phyloP scores from a whole-genome alignment of 2,888 invertebrate species.

The Eristalinus aeneus region DNA sequence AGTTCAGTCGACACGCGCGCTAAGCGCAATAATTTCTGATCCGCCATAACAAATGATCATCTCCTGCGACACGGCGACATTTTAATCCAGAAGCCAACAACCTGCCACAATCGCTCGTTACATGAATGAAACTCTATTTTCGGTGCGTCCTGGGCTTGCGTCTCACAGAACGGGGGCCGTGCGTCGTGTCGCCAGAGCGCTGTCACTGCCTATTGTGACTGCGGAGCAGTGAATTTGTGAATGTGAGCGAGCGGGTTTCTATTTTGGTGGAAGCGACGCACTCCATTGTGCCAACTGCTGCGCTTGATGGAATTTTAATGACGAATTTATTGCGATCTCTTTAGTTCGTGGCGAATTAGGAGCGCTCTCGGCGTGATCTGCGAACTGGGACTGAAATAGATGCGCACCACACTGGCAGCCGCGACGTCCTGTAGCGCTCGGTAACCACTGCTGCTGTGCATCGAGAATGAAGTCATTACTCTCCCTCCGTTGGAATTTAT shows the following conservation, averaged over 20 bases:
- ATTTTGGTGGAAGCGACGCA: slow-evolving; percentile 38
- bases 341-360: slow-evolving; percentile 68
- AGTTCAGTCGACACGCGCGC: slow-evolving; percentile 25
- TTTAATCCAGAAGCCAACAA: slow-evolving; percentile 71
- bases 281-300: slow-evolving; percentile 61
- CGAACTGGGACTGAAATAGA: slow-evolving; percentile 58
- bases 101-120: slow-evolving; percentile 70
- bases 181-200: neutral
- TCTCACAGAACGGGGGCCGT: slow-evolving; percentile 1
- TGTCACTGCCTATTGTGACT: slow-evolving; percentile 43
- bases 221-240: slow-evolving; percentile 45
- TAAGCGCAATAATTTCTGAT: slow-evolving; percentile 59
- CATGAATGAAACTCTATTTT: slow-evolving; percentile 67
- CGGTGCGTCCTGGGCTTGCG: slow-evolving; percentile 1
- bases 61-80: slow-evolving; percentile 65
- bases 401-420: neutral
- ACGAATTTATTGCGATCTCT: slow-evolving; percentile 69
- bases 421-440: neutral
- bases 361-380: slow-evolving; percentile 43
- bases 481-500: slow-evolving; percentile 41
- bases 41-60: slow-evolving; percentile 70
- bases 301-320: slow-evolving; percentile 70
- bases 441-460: slow-evolving; percentile 3
- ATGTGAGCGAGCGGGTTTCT: slow-evolving; percentile 49
- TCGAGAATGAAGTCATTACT: slow-evolving; percentile 30